A percentile compares a stretch with the other conserved stretches of the same genome.
These are phyloP conservation scores for Beaufortia kweichowensis DNA, from an alignment of 2,113 vertebrate species.

Conservation along the genomic window DNA sequence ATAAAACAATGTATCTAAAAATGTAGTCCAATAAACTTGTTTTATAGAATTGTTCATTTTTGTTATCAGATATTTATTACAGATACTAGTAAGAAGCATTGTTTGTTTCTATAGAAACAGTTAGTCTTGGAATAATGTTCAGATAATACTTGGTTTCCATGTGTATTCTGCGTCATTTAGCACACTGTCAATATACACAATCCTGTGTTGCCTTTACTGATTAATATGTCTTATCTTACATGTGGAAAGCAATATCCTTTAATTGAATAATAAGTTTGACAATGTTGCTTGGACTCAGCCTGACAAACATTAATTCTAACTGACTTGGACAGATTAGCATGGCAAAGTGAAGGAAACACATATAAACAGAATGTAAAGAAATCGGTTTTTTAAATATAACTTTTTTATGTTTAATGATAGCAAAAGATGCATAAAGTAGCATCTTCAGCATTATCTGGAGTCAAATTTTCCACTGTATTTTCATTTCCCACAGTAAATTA, in stretches of 20 bases:
- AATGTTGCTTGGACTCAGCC: background rate
- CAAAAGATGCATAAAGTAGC: background rate
- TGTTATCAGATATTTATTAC: background rate
- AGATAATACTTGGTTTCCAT: constrained; percentile 33
- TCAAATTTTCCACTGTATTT: background rate
- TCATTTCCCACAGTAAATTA: constrained; percentile 61
- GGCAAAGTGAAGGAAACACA: background rate
- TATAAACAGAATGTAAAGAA: background rate
- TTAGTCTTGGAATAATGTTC: constrained; percentile 6
- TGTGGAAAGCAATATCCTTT: constrained; percentile 53
- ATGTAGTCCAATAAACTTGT: background rate
- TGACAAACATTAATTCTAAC: constrained; percentile 47
- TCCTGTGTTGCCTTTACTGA: background rate
- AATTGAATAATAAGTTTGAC: constrained; percentile 56
- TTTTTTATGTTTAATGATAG: no score
- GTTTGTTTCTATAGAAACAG: constrained; percentile 53
- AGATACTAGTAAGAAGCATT: background rate
- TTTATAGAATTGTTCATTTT: background rate
- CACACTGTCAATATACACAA: constrained; percentile 32
- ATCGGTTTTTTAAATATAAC: no score
- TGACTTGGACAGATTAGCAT: constrained; percentile 36
- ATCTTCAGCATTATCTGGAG: background rate
- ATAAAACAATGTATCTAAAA: no score
- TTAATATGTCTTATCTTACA: constrained; percentile 27
- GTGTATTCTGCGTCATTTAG: constrained; percentile 16